Evolutionary conservation across 2,797 vertebrate species (phyloP), one percentile per base, ranked within the genome.

Genomic region (Spondyliosoma cantharus): DNA sequence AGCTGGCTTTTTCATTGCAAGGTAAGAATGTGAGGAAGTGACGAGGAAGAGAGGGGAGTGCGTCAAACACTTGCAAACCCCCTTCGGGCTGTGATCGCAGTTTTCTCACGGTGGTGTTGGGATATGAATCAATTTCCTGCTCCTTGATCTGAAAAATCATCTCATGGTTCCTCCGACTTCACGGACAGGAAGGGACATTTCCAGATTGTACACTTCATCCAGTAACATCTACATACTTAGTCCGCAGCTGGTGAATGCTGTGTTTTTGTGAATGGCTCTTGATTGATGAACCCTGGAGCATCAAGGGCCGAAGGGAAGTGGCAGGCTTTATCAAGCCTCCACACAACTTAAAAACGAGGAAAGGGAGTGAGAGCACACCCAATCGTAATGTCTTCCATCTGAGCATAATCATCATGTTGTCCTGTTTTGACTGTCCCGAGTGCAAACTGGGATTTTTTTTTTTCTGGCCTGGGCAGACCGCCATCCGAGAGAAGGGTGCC

Each of bases 81-180:
- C 80, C 27, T 81, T 71, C 67, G 76, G 29, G 37, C 68, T 84
- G 69, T 19, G 48, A 86, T 86, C 65, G 29, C 8, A 0, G 67
- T 84, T 91, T 32, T 90, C 90, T 86, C 88, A 92, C 78, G 60
- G 42, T 60, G 45, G 48, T 50, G 60, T 71, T 72, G 76, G 65
- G 83, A 87, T 25, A 15, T 24, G 74, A 66, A 22, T 65, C 72
- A 64, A 73, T 71, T 84, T 87, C 67, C 81, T 80, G 46, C 62
- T 63, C 46, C 22, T 79, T n/a, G 37, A 54, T 68, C 16, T 84
- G 74, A 74, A 61, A 76, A 85, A 69, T 73, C 20, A n/a, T 73
- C 58, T 53, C 29, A n/a, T 11, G 42, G 52, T 71, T 71, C 71
- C 71, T 56, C 42, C 15, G 16, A 8, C 16, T 45, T 53, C 54